Evolutionary conservation across 2,888 invertebrate genomes (phyloP).

Genomic region (Yponomeuta sedellus): DNA sequence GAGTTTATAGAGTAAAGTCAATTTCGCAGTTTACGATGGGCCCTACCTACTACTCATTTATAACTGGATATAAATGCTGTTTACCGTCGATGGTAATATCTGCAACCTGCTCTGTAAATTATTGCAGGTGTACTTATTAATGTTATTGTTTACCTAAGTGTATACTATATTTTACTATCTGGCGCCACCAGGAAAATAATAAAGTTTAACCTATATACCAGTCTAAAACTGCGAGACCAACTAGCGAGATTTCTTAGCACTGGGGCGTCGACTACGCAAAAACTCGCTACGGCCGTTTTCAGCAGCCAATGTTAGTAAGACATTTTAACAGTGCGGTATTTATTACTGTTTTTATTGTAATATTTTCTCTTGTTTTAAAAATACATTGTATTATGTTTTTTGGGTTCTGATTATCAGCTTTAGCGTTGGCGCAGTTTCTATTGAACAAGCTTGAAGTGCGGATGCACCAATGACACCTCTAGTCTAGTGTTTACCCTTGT

Average conservation of each 20-base stretch:
- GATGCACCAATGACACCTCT: not conserved
- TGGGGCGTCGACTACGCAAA: too few species aligned
- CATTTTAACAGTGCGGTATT: too few species aligned
- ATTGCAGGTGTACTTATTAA: not conserved
- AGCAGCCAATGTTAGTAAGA: too few species aligned
- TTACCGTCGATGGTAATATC: not conserved
- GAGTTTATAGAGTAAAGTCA: slow-evolving; percentile 17
- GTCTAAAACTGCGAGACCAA: too few species aligned
- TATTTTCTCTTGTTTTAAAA: too few species aligned
- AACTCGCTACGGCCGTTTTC: too few species aligned
- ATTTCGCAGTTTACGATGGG: not conserved
- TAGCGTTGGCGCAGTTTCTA: slow-evolving; percentile 4
- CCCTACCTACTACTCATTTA: not conserved
- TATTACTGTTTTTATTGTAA: too few species aligned
- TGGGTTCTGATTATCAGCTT: not conserved
- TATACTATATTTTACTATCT: too few species aligned
- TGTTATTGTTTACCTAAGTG: not conserved
- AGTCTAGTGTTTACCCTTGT: slow-evolving; percentile 13
- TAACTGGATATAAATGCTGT: not conserved
- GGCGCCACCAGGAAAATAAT: too few species aligned
- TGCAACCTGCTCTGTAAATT: not conserved
- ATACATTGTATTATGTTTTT: not conserved
- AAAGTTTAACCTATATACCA: too few species aligned
- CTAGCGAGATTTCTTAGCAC: too few species aligned
- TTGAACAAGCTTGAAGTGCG: slow-evolving; percentile 1